Evolutionary conservation across 2,113 vertebrate genomes (phyloP).

Genomic region (Hippocampus barbouri): DNA sequence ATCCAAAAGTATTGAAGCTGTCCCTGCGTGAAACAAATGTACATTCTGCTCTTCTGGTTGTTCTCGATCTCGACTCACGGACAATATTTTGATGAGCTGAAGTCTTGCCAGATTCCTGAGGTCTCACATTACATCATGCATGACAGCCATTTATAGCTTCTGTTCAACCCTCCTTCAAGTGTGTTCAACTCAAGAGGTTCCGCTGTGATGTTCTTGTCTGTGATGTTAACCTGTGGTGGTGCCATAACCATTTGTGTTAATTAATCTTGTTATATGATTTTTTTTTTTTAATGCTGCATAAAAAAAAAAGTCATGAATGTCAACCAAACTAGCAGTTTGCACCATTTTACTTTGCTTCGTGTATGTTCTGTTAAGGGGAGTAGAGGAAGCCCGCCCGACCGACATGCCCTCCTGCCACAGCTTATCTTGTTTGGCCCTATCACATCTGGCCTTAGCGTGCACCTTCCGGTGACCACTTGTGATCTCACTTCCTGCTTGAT

Average conservation of each 20-base stretch:
- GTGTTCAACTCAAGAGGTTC: neutral
- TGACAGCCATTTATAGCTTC: neutral
- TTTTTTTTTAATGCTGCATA: no score
- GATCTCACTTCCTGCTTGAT: neutral
- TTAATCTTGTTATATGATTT: neutral
- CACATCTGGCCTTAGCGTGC: neutral
- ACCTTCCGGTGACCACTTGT: neutral
- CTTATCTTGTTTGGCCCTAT: neutral
- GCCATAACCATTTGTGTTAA: constrained; percentile 5
- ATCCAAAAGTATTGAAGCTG: neutral
- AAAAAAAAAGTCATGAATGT: neutral
- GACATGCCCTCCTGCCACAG: no score
- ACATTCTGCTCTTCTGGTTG: neutral
- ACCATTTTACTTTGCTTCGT: no score
- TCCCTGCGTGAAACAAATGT: neutral
- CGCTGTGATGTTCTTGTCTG: neutral
- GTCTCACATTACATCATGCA: no score
- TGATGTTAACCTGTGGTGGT: neutral
- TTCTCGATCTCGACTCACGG: no score
- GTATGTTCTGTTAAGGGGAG: neutral
- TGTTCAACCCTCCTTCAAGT: neutral
- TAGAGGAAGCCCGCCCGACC: no score
- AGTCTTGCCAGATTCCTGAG: no score
- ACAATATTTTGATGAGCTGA: neutral
- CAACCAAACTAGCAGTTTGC: no score